Evolutionary conservation across 2,888 invertebrate species (phyloP).

Genomic region (Lasioglossum pauxillum): DNA sequence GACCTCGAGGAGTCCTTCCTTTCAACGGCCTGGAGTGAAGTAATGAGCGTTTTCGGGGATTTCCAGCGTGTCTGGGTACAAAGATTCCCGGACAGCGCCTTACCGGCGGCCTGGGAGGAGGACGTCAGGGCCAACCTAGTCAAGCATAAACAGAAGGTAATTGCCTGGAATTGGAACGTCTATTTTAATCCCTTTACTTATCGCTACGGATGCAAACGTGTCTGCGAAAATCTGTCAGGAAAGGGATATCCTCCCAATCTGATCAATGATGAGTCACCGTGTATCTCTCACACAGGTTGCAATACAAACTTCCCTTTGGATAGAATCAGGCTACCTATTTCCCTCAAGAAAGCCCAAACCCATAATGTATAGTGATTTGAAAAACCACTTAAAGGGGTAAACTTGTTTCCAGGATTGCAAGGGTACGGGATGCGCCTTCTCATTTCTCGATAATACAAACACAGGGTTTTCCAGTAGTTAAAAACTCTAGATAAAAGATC

Average conservation of each 20-base stretch:
- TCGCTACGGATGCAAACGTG: not conserved
- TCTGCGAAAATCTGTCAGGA: not conserved
- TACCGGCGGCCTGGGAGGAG: slow-evolving; percentile 97
- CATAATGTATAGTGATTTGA: too few relatives aligned
- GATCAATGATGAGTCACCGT: slow-evolving; percentile 5
- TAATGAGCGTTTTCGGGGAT: slow-evolving; percentile 94
- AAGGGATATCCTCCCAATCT: slow-evolving; percentile 1
- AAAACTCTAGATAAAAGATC: too few relatives aligned
- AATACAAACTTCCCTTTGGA: not conserved
- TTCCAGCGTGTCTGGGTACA: slow-evolving; percentile 96
- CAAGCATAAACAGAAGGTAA: slow-evolving; percentile 93
- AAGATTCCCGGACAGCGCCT: slow-evolving; percentile 95
- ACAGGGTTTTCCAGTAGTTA: too few relatives aligned
- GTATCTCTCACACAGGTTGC: not conserved
- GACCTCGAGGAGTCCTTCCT: slow-evolving; percentile 45
- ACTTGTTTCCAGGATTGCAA: too few relatives aligned
- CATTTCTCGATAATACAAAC: too few relatives aligned
- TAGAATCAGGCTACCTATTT: not conserved
- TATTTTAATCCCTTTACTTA: slow-evolving; percentile 2
- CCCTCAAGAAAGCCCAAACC: too few relatives aligned
- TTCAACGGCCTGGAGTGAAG: slow-evolving; percentile 44
- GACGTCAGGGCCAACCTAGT: slow-evolving; percentile 95
- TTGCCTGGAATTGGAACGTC: not conserved
- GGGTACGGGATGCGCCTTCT: too few relatives aligned
- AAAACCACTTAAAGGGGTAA: too few relatives aligned